Evolutionary conservation across 2,113 vertebrate species (phyloP).

Genomic region (Dryoscopus gambensis): DNA sequence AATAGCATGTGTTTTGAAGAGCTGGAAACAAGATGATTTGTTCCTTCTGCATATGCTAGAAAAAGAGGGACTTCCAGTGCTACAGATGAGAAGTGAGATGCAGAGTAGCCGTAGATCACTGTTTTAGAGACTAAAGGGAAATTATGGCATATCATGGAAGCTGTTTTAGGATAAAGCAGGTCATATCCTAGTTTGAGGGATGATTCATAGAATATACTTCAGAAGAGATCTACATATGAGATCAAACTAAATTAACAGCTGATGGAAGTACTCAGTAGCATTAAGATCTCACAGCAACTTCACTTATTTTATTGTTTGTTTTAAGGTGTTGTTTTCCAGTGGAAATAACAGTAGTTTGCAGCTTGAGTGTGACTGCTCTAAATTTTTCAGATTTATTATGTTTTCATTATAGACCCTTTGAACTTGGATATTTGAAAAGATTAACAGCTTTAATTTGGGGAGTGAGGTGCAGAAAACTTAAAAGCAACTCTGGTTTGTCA

Average conservation of each 20-base stretch:
- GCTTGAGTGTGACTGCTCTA: neutral
- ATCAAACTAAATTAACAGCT: neutral
- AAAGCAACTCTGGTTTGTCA: neutral
- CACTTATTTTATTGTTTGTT: neutral
- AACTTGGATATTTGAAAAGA: neutral
- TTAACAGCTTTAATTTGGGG: neutral
- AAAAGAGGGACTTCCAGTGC: neutral
- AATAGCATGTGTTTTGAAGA: neutral
- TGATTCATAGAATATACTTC: neutral
- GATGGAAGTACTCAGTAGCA: neutral
- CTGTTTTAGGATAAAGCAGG: neutral
- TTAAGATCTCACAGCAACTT: neutral
- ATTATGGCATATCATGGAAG: neutral
- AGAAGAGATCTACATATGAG: neutral
- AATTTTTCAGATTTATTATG: neutral
- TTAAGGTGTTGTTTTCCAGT: neutral
- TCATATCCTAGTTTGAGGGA: neutral
- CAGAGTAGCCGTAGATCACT: neutral
- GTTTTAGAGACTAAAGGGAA: neutral
- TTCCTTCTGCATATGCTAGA: neutral
- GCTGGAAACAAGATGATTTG: neutral
- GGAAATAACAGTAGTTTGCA: neutral
- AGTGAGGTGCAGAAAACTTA: neutral
- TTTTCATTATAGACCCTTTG: neutral
- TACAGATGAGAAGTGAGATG: neutral